phyloP scores from a whole-genome alignment of 2,113 vertebrate species.

The Sula dactylatra region DNA sequence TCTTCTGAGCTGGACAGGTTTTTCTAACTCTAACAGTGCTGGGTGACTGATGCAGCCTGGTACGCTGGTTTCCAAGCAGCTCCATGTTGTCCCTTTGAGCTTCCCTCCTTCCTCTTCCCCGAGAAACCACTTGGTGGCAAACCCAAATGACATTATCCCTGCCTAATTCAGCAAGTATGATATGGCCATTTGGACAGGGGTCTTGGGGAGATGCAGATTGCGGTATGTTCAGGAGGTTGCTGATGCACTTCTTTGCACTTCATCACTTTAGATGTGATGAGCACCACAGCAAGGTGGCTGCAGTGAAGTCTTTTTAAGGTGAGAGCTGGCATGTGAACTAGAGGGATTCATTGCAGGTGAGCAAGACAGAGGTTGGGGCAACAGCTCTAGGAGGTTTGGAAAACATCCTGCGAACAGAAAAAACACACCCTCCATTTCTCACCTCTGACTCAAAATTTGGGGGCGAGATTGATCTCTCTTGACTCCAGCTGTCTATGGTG shows the following conservation, averaged over 20 bases:
- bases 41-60: not conserved
- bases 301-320: not conserved
- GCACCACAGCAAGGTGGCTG: not conserved
- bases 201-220: not conserved
- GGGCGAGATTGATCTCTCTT: not conserved
- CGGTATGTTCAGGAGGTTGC: not conserved
- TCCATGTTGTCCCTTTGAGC: not conserved
- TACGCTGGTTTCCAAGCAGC: not conserved
- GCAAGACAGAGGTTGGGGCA: not conserved
- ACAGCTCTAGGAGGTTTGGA: not conserved
- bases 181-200: not conserved
- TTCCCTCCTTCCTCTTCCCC: not conserved
- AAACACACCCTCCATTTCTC: not conserved
- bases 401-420: not conserved
- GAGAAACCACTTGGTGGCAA: accelerated
- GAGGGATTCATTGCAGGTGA: not conserved
- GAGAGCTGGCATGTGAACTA: not conserved
- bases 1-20: not conserved
- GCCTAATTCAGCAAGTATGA: not conserved
- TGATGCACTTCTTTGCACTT: not conserved
- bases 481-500: not conserved
- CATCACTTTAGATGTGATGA: not conserved
- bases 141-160: not conserved
- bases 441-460: not conserved
- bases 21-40: not conserved